Base-by-base conservation (phyloP, 37 sponge, comb jelly and placozoan genomes). In the Lycopodina hypogea region DNA sequence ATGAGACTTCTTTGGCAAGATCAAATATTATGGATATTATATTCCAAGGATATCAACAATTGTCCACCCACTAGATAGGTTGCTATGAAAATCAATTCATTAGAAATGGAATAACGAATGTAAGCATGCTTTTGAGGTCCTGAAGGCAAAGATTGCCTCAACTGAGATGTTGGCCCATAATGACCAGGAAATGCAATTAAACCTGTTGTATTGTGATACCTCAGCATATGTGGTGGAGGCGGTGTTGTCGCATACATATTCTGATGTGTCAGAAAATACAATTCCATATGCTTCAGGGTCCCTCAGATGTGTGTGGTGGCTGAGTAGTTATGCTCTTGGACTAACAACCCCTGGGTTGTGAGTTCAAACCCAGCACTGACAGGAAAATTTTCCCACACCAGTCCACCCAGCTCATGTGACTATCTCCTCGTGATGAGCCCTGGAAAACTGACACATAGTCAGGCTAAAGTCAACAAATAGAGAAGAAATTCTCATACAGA, bases 141-240 rank as follows among this genome's bases (percentile, higher is more conserved):
- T 35, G 15, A 82, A 82, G 61, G 32, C 29, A n/a, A 28, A 22
- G 18, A 38, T 73, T 4, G 32, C 64, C 18, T 82, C 74, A 23
- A 42, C 74, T 33, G 56, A 19, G 26, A 30, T 73, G 22, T 40
- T 82, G 52, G 66, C 61, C 36, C 74, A 82, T 58, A 72, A 29
- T 45, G 48, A 82, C 72, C 82, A 73, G 17, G 30, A 34, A 21
- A 28, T 62, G 33, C 74, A 60, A 40, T 33, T 82, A 29, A 37
- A 28, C 12, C 29, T 82, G n/a, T n/a, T n/a, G 11, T 74, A 32
- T n/a, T 61, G 67, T 63, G 78, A 63, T 48, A 67, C 78, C 52
- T 78, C 78, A 24, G 30, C 37, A 22, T 48, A 69, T 35, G 81
- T 50, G 8, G n/a, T 82, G 33, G 65, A 65, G 36, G 74, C 35